These are phyloP conservation scores for Sebastes nivosus DNA, from an alignment of 2,797 vertebrate genomes.

Conservation along the genomic window DNA sequence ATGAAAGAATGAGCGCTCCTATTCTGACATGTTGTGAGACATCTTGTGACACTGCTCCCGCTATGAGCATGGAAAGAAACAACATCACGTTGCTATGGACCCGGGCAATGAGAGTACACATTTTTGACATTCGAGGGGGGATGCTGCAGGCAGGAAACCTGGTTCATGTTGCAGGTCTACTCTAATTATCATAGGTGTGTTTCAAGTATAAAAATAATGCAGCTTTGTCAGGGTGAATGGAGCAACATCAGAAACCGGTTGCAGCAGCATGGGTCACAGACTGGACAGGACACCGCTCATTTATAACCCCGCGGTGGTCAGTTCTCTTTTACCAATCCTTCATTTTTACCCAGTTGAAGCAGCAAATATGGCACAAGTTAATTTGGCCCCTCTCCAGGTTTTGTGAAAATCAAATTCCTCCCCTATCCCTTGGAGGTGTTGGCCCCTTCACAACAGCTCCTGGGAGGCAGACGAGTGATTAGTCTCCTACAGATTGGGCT, in stretches of 20 bases:
- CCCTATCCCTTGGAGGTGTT: conserved; percentile 13
- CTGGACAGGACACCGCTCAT: conserved; percentile 26
- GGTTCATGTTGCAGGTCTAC: conserved; percentile 23
- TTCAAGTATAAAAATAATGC: conserved; percentile 41
- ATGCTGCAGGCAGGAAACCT: conserved; percentile 48
- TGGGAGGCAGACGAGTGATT: conserved; percentile 61
- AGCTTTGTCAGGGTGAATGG: conserved; percentile 16
- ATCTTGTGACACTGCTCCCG: conserved; percentile 57
- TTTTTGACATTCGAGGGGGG: conserved; percentile 53
- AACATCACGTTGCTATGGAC: conserved; percentile 61
- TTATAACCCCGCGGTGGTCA: conserved; percentile 23
- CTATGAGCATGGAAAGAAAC: conserved; percentile 71
- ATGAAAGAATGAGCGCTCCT: conserved; percentile 71
- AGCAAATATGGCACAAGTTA: conserved; percentile 32
- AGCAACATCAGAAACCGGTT: not conserved
- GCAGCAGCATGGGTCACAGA: conserved; percentile 11
- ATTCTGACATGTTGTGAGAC: conserved; percentile 73
- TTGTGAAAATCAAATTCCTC: conserved; percentile 50
- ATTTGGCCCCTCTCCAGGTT: conserved; percentile 42
- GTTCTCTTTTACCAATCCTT: conserved; percentile 33
- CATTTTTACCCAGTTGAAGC: conserved; percentile 13
- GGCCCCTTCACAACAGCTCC: conserved; percentile 31
- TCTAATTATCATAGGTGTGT: conserved; percentile 50
- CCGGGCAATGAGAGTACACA: conserved; percentile 48
- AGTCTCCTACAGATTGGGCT: conserved; percentile 49